These are phyloP conservation scores for Chrysaora quinquecirrha DNA, from an alignment of 30 jellyfish, hydroid and myxozoan genomes.

Conservation along the genomic window DNA sequence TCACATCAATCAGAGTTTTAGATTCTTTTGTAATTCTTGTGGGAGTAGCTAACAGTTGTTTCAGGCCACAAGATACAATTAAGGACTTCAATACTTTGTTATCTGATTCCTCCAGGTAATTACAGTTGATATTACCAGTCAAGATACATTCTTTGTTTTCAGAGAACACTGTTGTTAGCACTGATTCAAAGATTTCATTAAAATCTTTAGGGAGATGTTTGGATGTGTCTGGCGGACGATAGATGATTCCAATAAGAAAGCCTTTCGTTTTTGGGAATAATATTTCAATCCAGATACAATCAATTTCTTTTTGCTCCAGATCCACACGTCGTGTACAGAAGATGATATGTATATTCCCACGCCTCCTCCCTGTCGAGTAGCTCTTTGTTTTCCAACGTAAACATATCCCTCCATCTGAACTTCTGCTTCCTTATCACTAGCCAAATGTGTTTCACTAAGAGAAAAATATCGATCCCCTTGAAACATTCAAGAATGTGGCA, in stretches of 20 bases:
- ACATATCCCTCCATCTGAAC: slow-evolving; percentile 25
- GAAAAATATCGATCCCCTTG: slow-evolving; percentile 10
- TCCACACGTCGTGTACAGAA: not conserved
- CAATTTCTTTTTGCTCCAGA: slow-evolving; percentile 13
- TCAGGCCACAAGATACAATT: slow-evolving; percentile 33
- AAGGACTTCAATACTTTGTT: slow-evolving; percentile 42
- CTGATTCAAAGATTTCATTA: slow-evolving; percentile 12
- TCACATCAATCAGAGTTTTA: slow-evolving; percentile 8
- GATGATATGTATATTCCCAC: slow-evolving; percentile 14
- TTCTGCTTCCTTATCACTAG: slow-evolving; percentile 28
- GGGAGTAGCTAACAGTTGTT: slow-evolving; percentile 38
- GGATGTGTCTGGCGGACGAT: slow-evolving; percentile 62
- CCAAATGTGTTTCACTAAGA: slow-evolving; percentile 10
- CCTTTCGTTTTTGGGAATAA: slow-evolving; percentile 40
- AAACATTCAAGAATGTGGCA: slow-evolving; percentile 35
- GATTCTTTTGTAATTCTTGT: slow-evolving; percentile 53
- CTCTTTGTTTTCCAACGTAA: slow-evolving; percentile 36
- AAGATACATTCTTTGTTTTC: slow-evolving; percentile 36
- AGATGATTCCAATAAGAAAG: slow-evolving; percentile 33
- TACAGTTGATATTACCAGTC: slow-evolving; percentile 38
- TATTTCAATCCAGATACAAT: slow-evolving; percentile 51
- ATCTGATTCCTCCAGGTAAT: slow-evolving; percentile 41
- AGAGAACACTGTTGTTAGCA: slow-evolving; percentile 23
- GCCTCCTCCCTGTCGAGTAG: slow-evolving; percentile 40
- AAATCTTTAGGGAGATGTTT: slow-evolving; percentile 33